Conservation (phyloP, 2,113 vertebrate species). For the Dasyornis broadbenti region DNA sequence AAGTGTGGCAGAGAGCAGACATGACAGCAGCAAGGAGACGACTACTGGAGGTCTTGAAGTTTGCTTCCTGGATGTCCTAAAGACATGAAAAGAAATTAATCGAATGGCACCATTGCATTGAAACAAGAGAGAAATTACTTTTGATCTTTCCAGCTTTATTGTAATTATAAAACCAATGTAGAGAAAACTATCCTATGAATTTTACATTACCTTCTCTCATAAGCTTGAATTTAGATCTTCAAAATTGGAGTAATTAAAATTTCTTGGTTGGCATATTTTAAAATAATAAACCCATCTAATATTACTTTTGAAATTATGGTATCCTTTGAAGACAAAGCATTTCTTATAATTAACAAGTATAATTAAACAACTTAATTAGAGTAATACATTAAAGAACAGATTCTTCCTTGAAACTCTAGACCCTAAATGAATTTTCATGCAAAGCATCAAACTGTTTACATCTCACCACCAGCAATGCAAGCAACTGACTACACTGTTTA, state of each 20-base stretch:
- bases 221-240: neutral
- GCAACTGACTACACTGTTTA: neutral
- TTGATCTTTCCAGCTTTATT: neutral
- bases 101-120: fast-evolving
- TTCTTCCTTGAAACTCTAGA: neutral
- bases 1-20: slow-evolving; percentile 96
- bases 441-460: neutral
- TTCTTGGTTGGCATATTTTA: neutral
- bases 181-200: neutral
- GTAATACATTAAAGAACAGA: neutral
- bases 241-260: neutral
- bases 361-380: neutral
- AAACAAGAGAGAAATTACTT: neutral
- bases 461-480: neutral
- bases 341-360: neutral
- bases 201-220: neutral
- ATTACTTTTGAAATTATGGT: neutral
- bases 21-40: slow-evolving; percentile 95
- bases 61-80: slow-evolving; percentile 96
- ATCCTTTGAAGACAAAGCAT: neutral
- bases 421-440: neutral
- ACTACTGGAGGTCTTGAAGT: slow-evolving; percentile 96
- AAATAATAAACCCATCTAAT: neutral
- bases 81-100: neutral
- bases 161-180: neutral